A percentile compares a stretch with the other conserved stretches of the same genome.
Conservation (phyloP, 2,888 invertebrate species). For the Fragum fragum region DNA sequence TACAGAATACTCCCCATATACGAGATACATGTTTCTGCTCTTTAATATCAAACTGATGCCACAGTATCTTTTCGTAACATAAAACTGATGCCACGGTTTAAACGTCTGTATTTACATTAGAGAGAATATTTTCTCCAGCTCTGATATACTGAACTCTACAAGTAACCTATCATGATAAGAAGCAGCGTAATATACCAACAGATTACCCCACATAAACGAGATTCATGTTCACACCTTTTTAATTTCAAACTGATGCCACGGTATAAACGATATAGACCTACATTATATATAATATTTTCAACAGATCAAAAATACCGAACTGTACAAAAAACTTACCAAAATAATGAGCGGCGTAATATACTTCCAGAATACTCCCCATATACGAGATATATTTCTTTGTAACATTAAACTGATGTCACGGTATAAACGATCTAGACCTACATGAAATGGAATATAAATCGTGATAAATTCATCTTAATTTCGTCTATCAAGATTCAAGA, state of each 20-base stretch:
- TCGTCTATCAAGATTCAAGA: too few species aligned
- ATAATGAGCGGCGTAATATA: background rate
- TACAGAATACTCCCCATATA: too few species aligned
- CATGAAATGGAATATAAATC: too few species aligned
- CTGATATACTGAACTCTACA: too few species aligned
- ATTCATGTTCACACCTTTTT: background rate
- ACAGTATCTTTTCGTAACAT: too few species aligned
- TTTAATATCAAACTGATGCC: too few species aligned
- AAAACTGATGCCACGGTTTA: background rate
- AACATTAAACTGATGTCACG: background rate
- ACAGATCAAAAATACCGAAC: too few species aligned
- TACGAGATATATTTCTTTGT: background rate
- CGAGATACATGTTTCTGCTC: too few species aligned
- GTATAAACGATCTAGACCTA: background rate
- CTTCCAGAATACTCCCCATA: conserved; percentile 3
- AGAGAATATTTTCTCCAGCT: too few species aligned
- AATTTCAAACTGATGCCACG: background rate
- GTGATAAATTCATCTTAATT: too few species aligned
- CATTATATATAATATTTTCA: too few species aligned
- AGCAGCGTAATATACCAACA: background rate
- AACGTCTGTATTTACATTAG: background rate
- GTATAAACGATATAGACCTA: too few species aligned
- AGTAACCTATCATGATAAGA: background rate
- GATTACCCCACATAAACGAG: background rate
- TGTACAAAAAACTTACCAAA: background rate